Percentiles rank a stretch among this genome's conserved stretches.
These are phyloP conservation scores for Tridacna gigas DNA, from an alignment of 2,888 invertebrate species.

Conservation along the genomic window DNA sequence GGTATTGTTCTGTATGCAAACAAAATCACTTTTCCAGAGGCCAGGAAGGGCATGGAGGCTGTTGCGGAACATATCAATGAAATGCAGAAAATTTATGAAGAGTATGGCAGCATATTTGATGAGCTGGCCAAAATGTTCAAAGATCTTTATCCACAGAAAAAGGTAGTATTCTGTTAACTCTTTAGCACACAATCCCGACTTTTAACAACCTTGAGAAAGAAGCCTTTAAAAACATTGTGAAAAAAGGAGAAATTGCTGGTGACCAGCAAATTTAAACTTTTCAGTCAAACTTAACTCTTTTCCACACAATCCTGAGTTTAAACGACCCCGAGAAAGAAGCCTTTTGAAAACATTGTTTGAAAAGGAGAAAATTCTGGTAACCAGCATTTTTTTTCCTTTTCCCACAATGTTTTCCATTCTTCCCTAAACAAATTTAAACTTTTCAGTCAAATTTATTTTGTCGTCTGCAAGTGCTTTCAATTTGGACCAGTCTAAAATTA, in stretches of 20 bases:
- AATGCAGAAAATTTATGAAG: constrained; percentile 99
- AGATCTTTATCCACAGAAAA: constrained; percentile 79
- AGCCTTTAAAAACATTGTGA: background rate
- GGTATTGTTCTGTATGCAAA: background rate
- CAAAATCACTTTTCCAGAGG: constrained; percentile 71
- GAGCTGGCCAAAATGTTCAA: constrained; percentile 88
- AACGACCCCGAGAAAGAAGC: too few relatives aligned
- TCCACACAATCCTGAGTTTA: background rate
- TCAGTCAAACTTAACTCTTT: too few relatives aligned
- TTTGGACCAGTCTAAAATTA: too few relatives aligned
- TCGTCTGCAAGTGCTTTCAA: too few relatives aligned
- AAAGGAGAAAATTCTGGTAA: too few relatives aligned
- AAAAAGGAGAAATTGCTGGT: background rate
- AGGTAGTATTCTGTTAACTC: too few relatives aligned
- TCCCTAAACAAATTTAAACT: too few relatives aligned
- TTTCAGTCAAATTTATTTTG: too few relatives aligned
- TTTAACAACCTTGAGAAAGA: background rate
- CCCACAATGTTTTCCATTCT: too few relatives aligned
- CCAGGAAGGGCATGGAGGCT: constrained; percentile 94
- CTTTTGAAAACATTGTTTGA: background rate
- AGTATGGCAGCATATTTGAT: constrained; percentile 99
- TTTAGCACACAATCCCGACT: background rate
- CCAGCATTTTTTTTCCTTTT: too few relatives aligned
- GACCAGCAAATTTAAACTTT: too few relatives aligned
- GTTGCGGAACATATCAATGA: constrained; percentile 99